Evolutionary conservation across 1,140 invertebrate species (phyloP), one percentile per base, ranked within the genome.

Genomic region (Lethrus apterus): DNA sequence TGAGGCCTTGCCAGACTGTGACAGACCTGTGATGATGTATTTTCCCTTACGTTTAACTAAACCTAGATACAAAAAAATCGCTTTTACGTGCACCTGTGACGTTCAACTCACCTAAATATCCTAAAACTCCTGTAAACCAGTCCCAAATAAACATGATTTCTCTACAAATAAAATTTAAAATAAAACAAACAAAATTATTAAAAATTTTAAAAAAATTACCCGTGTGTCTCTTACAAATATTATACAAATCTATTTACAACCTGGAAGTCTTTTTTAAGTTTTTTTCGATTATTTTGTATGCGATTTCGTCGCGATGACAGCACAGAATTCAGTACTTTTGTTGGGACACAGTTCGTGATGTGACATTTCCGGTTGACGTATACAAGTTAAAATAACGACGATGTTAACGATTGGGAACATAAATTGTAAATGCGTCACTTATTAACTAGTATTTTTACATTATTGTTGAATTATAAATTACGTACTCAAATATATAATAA

Each of bases 81-180:
- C 5, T 32, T 26, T 26, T 26, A 26, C 23, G 23, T 7, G n/a
- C n/a, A 7, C 5, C n/a, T 29, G 14, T 29, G 29, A 13, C 21
- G 40, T 14, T 1, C 4, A 50, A 81, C 81, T 85, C 71, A 95
- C 93, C 93, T 67, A 97, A 80, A 75, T 89, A 95, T 70, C 89
- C 91, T 60, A 97, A 77, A 65, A 96, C 87, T 64, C 90, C 91
- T 64, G 91, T 89, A 69, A 98, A 90, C 93, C 93, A 97, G 68
- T 97, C 92, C 85, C 87, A 93, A 71, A 98, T 80, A 81, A 96
- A 96, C 92, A 97, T 97, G 75, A 77, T 65, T 57, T 23, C 35
- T 38, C 54, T 58, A 46, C 23, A 60, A 46, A 48, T 31, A 46
- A 52, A 48, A 43, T 9, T 18, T 24, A 34, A 31, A 35, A 30